Evolutionary conservation across 2,797 vertebrate genomes (phyloP).

Genomic region (Acipenser transmontanus): DNA sequence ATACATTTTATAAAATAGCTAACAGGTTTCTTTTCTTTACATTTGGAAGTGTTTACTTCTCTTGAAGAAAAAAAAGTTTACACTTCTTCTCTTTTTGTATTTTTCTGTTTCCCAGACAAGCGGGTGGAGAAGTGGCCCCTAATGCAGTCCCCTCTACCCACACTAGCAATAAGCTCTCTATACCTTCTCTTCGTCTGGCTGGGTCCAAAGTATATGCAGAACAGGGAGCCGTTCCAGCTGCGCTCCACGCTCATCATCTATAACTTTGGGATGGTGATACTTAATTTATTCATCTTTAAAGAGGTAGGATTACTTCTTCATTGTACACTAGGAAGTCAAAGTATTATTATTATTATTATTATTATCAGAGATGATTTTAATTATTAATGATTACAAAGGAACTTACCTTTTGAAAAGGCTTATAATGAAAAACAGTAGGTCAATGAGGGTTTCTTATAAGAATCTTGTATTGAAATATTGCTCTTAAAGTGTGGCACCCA

Average conservation of each 20-base stretch:
- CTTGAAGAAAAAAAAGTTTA: neutral
- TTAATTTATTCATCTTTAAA: slow-evolving; percentile 98
- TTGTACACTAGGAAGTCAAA: neutral
- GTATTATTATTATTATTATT: neutral
- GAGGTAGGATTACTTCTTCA: slow-evolving; percentile 62
- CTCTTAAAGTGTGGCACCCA: too few species aligned
- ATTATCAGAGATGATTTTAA: neutral
- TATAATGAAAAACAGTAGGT: neutral
- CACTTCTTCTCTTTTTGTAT: neutral
- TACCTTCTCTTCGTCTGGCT: slow-evolving; percentile 95
- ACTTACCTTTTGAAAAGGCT: neutral
- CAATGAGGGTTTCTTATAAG: neutral
- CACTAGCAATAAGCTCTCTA: slow-evolving; percentile 85
- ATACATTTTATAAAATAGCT: neutral
- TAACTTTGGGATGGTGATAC: slow-evolving; percentile 98
- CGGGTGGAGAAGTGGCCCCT: slow-evolving; percentile 93
- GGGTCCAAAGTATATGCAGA: slow-evolving; percentile 95
- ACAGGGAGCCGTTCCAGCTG: slow-evolving; percentile 88
- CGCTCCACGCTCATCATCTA: slow-evolving; percentile 86
- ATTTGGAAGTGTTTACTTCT: neutral
- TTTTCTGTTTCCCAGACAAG: slow-evolving; percentile 71
- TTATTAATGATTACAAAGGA: neutral
- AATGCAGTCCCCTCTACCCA: slow-evolving; percentile 90
- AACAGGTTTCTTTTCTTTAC: neutral
- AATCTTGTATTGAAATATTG: too few species aligned